Evolutionary conservation across 2,113 vertebrate species (phyloP), one percentile per base, ranked within the genome.

Genomic region (Scomber scombrus): DNA sequence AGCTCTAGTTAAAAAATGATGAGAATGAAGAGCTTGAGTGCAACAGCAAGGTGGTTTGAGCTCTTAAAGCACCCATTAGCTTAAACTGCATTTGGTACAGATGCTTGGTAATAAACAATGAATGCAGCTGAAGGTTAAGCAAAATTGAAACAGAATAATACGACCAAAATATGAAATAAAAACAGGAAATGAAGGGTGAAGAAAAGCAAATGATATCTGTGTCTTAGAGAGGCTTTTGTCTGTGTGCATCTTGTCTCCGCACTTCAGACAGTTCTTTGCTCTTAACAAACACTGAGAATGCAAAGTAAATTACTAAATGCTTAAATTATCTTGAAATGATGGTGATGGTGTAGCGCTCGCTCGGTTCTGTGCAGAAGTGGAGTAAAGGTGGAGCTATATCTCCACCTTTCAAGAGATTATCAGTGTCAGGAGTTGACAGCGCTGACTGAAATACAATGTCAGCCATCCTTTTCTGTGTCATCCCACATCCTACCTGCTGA

Each of bases 391-490:
- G 15, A 45, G 49, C 68, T 64, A 40, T 34, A 64, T 65, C 43
- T 47, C 23, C 43, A 57, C 50, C 74, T 81, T 70, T 75, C 65
- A 50, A 66, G 63, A 66, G 60, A 49, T 51, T 75, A 70, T 87
- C 77, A 64, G 46, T 80, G 66, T 69, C 54, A 78, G 64, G 40
- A 29, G 49, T 9, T 85, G 84, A 78, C 79, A 86, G 72, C 47
- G 7, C 60, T 79, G 80, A 88, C 70, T 88, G 78, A 75, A 86
- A 81, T 62, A 78, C 78, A 85, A 77, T 80, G 81, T 87, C 79
- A 79, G 75, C 70, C 62, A 18, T 29, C 64, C 47, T 54, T 84
- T 62, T 40, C 69, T 72, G 56, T 80, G 58, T 80, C 73, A 84
- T 75, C 67, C 51, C 19, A 13, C 74, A 52, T 63, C 45, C 58